phyloP scores from a whole-genome alignment of 2,888 invertebrate genomes.

The Galeruca laticollis region DNA sequence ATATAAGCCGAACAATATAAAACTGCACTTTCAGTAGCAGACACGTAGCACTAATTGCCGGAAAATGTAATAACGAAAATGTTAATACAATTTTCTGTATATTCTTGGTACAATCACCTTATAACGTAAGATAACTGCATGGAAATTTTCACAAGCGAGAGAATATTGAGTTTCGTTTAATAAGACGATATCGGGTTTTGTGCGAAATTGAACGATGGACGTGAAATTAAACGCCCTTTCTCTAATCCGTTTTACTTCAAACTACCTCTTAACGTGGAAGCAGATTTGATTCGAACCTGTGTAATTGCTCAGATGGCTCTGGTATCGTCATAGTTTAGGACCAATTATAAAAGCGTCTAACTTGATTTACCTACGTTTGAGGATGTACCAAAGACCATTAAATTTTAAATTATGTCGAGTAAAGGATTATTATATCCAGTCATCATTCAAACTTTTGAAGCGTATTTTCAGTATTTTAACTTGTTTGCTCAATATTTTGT shows the following conservation, averaged over 20 bases:
- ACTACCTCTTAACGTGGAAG: constrained; percentile 37
- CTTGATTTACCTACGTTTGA: constrained; percentile 18
- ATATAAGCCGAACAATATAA: neutral
- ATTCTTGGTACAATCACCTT: constrained; percentile 6
- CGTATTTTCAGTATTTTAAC: too few relatives aligned
- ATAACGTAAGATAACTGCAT: constrained; percentile 22
- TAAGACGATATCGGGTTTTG: constrained; percentile 43
- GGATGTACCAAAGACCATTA: constrained; percentile 15
- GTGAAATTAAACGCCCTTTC: constrained; percentile 41
- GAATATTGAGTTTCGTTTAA: constrained; percentile 45
- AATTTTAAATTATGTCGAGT: constrained; percentile 7
- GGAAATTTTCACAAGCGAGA: constrained; percentile 23
- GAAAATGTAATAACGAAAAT: neutral
- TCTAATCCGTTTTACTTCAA: constrained; percentile 46
- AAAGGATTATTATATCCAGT: neutral
- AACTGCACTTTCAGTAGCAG: too few relatives aligned
- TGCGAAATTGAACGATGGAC: constrained; percentile 47
- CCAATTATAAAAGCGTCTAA: constrained; percentile 31
- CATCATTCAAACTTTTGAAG: neutral
- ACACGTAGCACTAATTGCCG: neutral
- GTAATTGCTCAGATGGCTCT: constrained; percentile 41
- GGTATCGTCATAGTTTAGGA: constrained; percentile 33
- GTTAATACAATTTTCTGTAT: neutral
- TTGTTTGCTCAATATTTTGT: too few relatives aligned
- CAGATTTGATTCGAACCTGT: constrained; percentile 42